A percentile compares a stretch with the other conserved stretches of the same genome.
Evolutionary conservation across 2,113 vertebrate genomes (phyloP).

Genomic region (Hemiscyllium ocellatum): DNA sequence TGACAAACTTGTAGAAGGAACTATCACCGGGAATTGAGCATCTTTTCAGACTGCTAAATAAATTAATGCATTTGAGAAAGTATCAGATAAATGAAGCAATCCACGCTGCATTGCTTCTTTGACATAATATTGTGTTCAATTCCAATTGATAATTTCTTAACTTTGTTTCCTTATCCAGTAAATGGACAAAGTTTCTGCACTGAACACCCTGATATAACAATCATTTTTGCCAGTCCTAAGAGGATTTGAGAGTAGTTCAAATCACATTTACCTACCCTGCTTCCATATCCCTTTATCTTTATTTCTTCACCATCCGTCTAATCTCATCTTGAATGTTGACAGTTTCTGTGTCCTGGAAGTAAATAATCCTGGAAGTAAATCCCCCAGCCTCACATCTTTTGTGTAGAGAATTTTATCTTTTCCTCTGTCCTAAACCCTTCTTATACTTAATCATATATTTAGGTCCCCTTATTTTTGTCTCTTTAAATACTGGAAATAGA

Average conservation of each 20-base stretch:
- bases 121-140: neutral
- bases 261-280: neutral
- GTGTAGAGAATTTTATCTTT: neutral
- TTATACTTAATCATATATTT: neutral
- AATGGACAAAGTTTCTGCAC: neutral
- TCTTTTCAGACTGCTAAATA: neutral
- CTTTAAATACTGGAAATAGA: neutral
- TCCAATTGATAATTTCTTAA: neutral
- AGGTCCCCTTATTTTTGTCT: neutral
- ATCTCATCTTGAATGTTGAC: neutral
- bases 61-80: neutral
- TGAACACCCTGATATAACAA: neutral
- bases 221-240: neutral
- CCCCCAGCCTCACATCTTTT: neutral
- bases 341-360: neutral
- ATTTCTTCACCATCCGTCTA: neutral
- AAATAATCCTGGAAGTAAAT: neutral
- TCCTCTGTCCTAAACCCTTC: neutral
- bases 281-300: neutral
- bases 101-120: neutral
- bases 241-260: neutral
- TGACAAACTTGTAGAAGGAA: neutral
- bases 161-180: neutral
- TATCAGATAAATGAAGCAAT: neutral
- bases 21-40: neutral